phyloP scores from a whole-genome alignment of 2,113 vertebrate genomes.

The Bolborhynchus lineola region DNA sequence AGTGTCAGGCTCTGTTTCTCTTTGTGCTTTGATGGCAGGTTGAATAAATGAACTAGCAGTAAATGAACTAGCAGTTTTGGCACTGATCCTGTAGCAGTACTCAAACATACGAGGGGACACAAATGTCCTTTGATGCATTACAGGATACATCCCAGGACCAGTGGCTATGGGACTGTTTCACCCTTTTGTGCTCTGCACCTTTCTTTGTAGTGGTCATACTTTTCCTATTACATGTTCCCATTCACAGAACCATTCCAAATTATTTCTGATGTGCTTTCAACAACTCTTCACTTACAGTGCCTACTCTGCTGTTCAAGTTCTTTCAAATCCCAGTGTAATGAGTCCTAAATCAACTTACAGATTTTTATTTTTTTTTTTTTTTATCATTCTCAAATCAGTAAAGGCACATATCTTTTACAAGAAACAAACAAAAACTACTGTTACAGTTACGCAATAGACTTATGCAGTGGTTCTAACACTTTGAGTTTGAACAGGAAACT shows the following conservation, averaged over 20 bases:
- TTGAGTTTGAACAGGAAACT: neutral
- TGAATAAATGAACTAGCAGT: conserved; percentile 13
- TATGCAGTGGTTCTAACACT: fast-evolving
- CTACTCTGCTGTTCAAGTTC: neutral
- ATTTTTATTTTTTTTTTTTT: neutral
- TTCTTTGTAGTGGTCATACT: neutral
- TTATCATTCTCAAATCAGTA: neutral
- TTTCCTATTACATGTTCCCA: neutral
- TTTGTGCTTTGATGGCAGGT: neutral
- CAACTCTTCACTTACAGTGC: neutral
- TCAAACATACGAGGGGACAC: neutral
- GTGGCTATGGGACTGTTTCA: neutral
- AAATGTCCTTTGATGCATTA: neutral
- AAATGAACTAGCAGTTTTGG: neutral
- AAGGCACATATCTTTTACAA: neutral
- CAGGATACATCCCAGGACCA: neutral
- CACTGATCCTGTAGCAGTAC: neutral
- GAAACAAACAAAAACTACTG: neutral
- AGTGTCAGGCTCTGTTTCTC: neutral
- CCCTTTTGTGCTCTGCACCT: neutral
- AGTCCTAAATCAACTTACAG: neutral
- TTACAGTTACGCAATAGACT: neutral
- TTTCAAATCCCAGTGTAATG: neutral
- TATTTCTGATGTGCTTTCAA: neutral
- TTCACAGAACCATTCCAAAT: neutral